These are phyloP conservation scores for Peribatodes rhomboidaria DNA, from an alignment of 2,888 invertebrate species.

Conservation along the genomic window DNA sequence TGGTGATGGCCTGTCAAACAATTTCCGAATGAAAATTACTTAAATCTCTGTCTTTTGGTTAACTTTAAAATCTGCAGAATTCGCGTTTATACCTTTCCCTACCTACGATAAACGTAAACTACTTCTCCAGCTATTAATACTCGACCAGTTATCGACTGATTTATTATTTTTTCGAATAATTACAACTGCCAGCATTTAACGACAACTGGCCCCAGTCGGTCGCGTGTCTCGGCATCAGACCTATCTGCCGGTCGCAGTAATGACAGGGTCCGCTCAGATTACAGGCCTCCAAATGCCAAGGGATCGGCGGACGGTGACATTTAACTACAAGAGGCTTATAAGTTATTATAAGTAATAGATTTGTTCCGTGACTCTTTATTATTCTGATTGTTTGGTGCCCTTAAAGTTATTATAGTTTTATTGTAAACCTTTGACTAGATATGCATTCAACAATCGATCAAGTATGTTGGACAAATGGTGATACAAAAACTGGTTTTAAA, in stretches of 20 bases:
- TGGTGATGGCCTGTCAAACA: no score
- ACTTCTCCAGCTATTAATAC: no score
- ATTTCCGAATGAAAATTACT: no score
- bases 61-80: no score
- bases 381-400: background rate
- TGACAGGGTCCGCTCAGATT: background rate
- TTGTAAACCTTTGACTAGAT: background rate
- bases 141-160: no score
- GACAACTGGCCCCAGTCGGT: background rate
- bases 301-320: constrained; percentile 22
- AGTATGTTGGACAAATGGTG: no score
- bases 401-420: background rate
- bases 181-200: background rate
- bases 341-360: constrained; percentile 18
- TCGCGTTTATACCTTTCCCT: no score
- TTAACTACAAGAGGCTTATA: constrained; percentile 6
- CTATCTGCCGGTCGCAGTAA: background rate
- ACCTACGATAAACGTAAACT: no score
- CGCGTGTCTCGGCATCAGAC: background rate
- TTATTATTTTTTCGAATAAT: no score
- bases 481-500: no score
- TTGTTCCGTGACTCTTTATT: constrained; percentile 16
- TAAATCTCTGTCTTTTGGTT: no score
- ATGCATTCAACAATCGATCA: no score
- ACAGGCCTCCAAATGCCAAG: constrained; percentile 26